Conservation (phyloP, 1,140 invertebrate species). For the Epicauta chinensis region DNA sequence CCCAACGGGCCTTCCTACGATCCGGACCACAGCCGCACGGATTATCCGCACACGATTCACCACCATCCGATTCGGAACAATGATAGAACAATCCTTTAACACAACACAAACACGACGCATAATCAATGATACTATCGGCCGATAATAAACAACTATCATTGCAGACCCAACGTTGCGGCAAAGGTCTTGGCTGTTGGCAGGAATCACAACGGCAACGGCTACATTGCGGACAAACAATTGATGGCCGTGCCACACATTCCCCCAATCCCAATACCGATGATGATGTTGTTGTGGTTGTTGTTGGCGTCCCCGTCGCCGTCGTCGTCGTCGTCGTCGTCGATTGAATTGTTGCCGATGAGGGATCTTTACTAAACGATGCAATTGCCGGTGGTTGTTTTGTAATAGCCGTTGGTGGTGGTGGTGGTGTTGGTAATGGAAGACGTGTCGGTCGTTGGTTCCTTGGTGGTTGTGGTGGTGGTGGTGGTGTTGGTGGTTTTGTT, state of each 20-base stretch:
- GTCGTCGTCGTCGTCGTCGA: background rate
- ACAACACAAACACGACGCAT: conserved; percentile 87
- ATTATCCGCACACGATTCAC: conserved; percentile 68
- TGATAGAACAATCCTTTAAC: conserved; percentile 91
- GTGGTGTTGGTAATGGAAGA: conserved; percentile 36
- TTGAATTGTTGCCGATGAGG: conserved; percentile 32
- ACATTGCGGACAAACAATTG: conserved; percentile 53
- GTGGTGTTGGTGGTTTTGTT: conserved; percentile 30
- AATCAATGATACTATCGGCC: conserved; percentile 78
- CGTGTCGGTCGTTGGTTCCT: conserved; percentile 27
- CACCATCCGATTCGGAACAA: conserved; percentile 68
- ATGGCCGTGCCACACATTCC: conserved; percentile 26
- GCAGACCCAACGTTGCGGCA: conserved; percentile 85
- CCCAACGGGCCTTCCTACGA: conserved; percentile 67
- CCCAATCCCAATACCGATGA: background rate
- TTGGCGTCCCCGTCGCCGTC: conserved; percentile 30
- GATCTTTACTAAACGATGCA: conserved; percentile 50
- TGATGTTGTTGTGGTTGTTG: conserved; percentile 29
- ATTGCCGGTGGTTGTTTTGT: conserved; percentile 51
- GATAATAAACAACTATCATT: conserved; percentile 79
- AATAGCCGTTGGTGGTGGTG: conserved; percentile 38
- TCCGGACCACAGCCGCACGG: conserved; percentile 78
- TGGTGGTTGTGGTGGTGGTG: conserved; percentile 31
- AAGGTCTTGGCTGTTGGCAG: conserved; percentile 72
- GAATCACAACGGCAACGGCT: conserved; percentile 79